phyloP scores from a whole-genome alignment of 2,113 vertebrate species.

The Isurus oxyrinchus region DNA sequence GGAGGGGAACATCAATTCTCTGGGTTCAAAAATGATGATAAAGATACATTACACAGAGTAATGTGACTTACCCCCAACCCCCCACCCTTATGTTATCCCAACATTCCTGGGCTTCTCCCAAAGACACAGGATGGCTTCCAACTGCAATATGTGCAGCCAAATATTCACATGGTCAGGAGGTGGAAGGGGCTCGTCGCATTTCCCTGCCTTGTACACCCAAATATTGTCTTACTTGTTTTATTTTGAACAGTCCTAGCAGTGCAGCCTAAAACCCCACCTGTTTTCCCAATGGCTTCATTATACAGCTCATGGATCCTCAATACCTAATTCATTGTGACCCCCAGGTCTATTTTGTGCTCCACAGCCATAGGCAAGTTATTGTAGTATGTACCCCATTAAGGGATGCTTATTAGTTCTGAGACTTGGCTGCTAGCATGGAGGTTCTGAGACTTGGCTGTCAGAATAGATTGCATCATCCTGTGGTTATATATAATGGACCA shows the following conservation, averaged over 20 bases:
- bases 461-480: neutral
- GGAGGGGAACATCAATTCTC: neutral
- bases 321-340: neutral
- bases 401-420: neutral
- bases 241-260: neutral
- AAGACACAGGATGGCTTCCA: neutral
- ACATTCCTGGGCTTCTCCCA: neutral
- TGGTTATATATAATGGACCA: neutral
- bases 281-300: neutral
- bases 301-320: neutral
- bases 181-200: neutral
- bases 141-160: neutral
- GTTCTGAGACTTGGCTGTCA: neutral
- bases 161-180: neutral
- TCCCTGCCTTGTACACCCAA: neutral
- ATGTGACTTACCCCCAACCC: neutral
- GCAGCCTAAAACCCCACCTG: neutral
- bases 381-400: neutral
- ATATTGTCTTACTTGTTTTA: neutral
- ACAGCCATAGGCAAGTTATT: neutral
- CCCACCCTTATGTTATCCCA: neutral
- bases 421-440: neutral
- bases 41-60: neutral
- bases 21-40: too few relatives aligned
- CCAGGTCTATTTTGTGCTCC: neutral